Base-by-base conservation (phyloP, 2,888 invertebrate genomes). In the Ligdia adustata region DNA sequence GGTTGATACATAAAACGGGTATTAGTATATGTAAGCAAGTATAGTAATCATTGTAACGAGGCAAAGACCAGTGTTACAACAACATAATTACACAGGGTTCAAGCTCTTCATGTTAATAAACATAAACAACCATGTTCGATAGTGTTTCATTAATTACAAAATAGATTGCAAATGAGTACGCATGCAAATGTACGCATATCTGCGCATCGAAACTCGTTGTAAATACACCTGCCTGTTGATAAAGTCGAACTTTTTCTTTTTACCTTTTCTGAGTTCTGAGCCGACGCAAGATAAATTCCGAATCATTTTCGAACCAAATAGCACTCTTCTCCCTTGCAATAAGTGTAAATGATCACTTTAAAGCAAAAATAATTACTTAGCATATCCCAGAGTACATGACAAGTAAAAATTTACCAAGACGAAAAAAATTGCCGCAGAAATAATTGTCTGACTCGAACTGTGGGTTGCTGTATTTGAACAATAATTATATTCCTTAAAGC, bases 141-240 rank as follows among this genome's bases (percentile, higher is more conserved):
- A 20, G 18, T 39, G 32, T 13, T 9, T 27, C n/a, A 35, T 32
- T 32, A 40, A 31, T 35, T 35, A 34, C 31, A 14, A 32, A 35
- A 37, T 11, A 6, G 22, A 22, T 37, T 9, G n/a, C n/a, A n/a
- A 22, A 14, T 26, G 15, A 9, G 11, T 35, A 14, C 9, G 20
- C 16, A 42, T 33, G 29, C 37, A 41, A 45, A 51, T 41, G 28
- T 9, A 27, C 9, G 27, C 13, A 12, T 18, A 5, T 11, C 5
- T 39, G 20, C 44, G 29, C 41, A 24, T 35, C 28, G 28, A 34
- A 60, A 51, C 57, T 40, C 38, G 55, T 53, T 46, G 48, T 27
- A 28, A 22, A 38, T 41, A 24, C 57, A 59, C 51, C 54, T 54
- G 50, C 44, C 53, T 48, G 31, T 55, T 53, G 49, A 55, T 57